Base-by-base conservation (phyloP, 2,888 invertebrate species). In the Amphipoea oculea region DNA sequence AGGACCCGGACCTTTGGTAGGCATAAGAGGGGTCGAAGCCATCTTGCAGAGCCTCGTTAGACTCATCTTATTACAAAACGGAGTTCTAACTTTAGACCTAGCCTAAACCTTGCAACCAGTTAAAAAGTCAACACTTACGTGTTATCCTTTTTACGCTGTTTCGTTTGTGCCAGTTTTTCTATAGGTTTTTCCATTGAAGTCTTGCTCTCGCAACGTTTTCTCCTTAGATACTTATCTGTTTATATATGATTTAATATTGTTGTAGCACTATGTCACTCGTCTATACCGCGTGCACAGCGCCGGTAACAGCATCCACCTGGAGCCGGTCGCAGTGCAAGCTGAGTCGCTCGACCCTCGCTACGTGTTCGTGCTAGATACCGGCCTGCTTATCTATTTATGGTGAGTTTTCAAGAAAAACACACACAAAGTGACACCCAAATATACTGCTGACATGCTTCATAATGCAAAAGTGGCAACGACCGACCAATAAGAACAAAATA, bases 331-430 rank as follows among this genome's bases (percentile, higher is more conserved):
- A 0, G 97, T 98, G 65, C 95, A 96, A 23, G 95, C 97, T 1
- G 97, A 97, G 57, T 98, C 99, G 0, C 97, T 99, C 75, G 99
- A 99, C 97, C 98, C 99, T 0, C 97, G 99, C 85, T 99, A 98
- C 95, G 99, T 99, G 3, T 99, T 99, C 95, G 97, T 99, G 20
- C 95, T 99, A 67, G 99, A 99, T 93, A 98, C 98, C 54, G 99
- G 99, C 1, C 97, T 98, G 65, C 97, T 98, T 91, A 98, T 99
- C 89, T 99, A 98, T 94, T 97, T 99, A 86, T 99, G 99, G 99
- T 96, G 29, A 92, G 92, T 84, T 17, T 40, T n/a, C 1, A n/a
- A 11, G 5, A n/a, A 36, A 67, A 65, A 40, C 29, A 65, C 40
- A 36, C 7, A 29, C 29, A 63, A 62, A 62, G 7, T 36, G 2